phyloP scores from a whole-genome alignment of 2,888 invertebrate species.

The Andrena marginata region DNA sequence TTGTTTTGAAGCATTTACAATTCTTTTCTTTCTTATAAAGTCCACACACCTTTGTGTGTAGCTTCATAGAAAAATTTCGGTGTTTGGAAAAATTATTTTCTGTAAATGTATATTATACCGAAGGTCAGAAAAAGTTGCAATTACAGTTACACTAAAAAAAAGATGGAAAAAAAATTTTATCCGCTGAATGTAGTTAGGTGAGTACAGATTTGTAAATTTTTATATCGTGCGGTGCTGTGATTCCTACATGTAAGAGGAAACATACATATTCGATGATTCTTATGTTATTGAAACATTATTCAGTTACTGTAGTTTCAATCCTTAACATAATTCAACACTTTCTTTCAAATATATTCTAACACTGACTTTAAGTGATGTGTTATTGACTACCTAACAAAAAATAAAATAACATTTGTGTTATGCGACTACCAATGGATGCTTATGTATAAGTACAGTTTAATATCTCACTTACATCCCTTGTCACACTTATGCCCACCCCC shows the following conservation, averaged over 20 bases:
- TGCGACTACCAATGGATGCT: constrained; percentile 49
- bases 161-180: constrained; percentile 24
- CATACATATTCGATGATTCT: constrained; percentile 82
- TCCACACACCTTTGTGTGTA: constrained; percentile 15
- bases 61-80: constrained; percentile 1
- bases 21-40: not conserved
- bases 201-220: constrained; percentile 67
- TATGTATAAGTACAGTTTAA: constrained; percentile 42
- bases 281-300: constrained; percentile 44
- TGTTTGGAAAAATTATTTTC: constrained; percentile 14
- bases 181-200: constrained; percentile 79
- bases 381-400: constrained; percentile 18
- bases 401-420: constrained; percentile 21
- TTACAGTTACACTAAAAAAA: not conserved
- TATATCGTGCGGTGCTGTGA: constrained; percentile 64
- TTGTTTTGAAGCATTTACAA: constrained; percentile 29
- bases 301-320: constrained; percentile 36
- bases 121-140: not conserved
- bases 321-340: constrained; percentile 48
- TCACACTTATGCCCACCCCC: constrained; percentile 84
- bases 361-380: constrained; percentile 11
- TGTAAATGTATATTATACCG: not conserved
- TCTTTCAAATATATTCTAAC: constrained; percentile 29
- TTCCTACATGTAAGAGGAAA: constrained; percentile 81
- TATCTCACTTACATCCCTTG: constrained; percentile 81